Conservation (phyloP, 2,797 vertebrate species). For the Phoxinus dragarum region DNA sequence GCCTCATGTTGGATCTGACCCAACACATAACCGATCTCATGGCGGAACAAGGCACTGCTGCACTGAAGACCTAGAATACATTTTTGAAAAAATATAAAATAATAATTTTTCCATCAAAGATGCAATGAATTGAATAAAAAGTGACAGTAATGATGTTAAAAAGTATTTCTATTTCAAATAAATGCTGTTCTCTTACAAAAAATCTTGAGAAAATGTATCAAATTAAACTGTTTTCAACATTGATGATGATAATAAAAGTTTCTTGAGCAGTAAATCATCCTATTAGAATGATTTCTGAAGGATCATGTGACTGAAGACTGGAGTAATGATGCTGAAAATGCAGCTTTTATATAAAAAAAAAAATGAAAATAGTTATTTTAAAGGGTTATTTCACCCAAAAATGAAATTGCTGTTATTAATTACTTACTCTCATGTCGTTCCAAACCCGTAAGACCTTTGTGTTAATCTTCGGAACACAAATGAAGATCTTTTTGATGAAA, state of each 20-base stretch:
- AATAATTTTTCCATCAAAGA: neutral
- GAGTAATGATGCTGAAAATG: neutral
- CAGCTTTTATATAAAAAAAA: no score
- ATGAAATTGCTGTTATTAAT: no score
- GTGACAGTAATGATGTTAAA: neutral
- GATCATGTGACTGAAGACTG: neutral
- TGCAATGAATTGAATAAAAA: neutral
- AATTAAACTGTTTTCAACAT: neutral
- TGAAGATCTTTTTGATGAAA: no score
- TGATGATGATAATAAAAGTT: neutral
- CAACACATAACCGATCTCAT: conserved; percentile 92
- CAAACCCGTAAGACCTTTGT: no score
- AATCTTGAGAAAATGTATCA: neutral
- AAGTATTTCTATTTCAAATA: neutral
- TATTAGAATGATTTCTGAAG: neutral
- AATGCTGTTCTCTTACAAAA: neutral
- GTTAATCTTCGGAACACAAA: no score
- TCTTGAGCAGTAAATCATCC: neutral
- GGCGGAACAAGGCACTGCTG: conserved; percentile 90
- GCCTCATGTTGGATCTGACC: conserved; percentile 93
- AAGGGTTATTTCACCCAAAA: no score
- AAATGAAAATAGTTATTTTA: no score
- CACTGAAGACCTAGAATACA: conserved; percentile 80
- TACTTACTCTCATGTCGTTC: no score
- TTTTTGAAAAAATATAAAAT: no score